Evolutionary conservation across 2,888 invertebrate species (phyloP).

Genomic region (Athalia cordata): DNA sequence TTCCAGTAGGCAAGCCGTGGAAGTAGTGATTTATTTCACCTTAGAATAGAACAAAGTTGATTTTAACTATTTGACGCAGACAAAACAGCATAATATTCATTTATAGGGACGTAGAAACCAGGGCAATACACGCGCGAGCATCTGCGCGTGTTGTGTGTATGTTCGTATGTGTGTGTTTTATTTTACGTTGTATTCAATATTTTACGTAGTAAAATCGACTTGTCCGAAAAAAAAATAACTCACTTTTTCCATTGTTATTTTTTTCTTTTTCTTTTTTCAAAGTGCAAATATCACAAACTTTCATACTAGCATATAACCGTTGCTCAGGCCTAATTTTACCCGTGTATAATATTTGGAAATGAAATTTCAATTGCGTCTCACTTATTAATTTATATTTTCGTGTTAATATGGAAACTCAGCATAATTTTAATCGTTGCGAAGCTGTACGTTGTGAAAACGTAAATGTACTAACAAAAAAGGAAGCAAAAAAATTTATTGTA

Average conservation of each 20-base stretch:
- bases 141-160: constrained; percentile 12
- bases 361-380: not conserved
- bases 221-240: not conserved
- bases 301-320: constrained; percentile 13
- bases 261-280: constrained; percentile 6
- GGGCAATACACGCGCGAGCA: constrained; percentile 1
- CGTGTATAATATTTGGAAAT: constrained; percentile 15
- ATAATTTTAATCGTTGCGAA: constrained; percentile 4
- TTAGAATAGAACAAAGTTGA: constrained; percentile 18
- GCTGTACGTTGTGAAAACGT: constrained; percentile 23
- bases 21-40: constrained; percentile 58
- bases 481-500: not conserved
- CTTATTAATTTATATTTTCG: constrained; percentile 37
- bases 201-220: not conserved
- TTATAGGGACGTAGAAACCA: constrained; percentile 23
- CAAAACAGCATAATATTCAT: constrained; percentile 34
- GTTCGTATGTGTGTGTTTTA: constrained; percentile 2
- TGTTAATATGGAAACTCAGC: not conserved
- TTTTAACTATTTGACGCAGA: constrained; percentile 32
- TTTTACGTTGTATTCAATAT: constrained; percentile 1
- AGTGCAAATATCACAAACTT: not conserved
- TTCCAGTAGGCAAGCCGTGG: constrained; percentile 62
- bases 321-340: constrained; percentile 33
- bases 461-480: constrained; percentile 1
- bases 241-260: not conserved